Conservation (phyloP, 2,797 vertebrate species). For the Etheostoma perlongum region DNA sequence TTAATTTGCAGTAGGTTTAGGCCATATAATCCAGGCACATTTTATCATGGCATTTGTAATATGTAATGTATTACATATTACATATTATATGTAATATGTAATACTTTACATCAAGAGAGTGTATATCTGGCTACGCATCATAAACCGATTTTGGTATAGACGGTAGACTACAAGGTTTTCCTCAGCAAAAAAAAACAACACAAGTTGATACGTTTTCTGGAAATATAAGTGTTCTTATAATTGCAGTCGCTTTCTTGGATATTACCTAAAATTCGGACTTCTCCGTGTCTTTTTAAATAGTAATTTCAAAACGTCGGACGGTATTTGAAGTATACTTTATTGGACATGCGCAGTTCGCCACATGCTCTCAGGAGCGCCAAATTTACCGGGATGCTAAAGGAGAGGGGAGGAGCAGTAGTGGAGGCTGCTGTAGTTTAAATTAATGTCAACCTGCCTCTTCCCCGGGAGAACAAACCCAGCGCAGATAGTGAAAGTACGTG, state of each 20-base stretch:
- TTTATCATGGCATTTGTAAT: neutral
- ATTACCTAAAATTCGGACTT: neutral
- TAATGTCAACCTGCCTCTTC: constrained; percentile 94
- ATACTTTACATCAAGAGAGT: neutral
- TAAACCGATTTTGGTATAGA: neutral
- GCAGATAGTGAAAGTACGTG: constrained; percentile 68
- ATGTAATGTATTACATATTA: neutral
- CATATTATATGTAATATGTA: too few species aligned
- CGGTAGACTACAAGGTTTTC: neutral
- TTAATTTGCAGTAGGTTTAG: neutral
- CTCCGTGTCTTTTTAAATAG: accelerated
- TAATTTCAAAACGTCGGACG: neutral
- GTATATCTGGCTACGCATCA: too few species aligned
- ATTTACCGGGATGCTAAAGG: constrained; percentile 88
- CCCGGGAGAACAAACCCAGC: constrained; percentile 77
- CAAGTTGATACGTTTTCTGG: accelerated
- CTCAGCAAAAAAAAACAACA: accelerated
- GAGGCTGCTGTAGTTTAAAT: constrained; percentile 75
- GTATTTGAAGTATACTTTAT: accelerated
- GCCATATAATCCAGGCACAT: neutral
- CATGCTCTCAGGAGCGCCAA: constrained; percentile 87
- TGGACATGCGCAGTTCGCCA: constrained; percentile 84
- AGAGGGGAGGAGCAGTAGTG: constrained; percentile 73
- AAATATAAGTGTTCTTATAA: accelerated
- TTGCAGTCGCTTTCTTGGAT: accelerated